Percentiles rank a stretch among this genome's conserved stretches.
Conservation (phyloP, 2,888 invertebrate genomes). For the Pheosia gnoma region DNA sequence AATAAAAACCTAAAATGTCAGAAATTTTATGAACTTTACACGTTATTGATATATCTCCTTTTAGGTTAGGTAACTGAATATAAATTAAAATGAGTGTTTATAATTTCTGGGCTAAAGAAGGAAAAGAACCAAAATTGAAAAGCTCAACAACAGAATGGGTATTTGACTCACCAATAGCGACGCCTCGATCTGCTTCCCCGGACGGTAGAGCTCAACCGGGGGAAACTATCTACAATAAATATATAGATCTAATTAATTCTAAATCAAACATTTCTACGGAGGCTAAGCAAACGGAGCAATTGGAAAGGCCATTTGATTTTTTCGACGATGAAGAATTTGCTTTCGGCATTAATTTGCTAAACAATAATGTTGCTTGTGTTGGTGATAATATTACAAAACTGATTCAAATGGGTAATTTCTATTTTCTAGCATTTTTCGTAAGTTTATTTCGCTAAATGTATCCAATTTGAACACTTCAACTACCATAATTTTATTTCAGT, state of each 20-base stretch:
- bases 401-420: slow-evolving; percentile 70
- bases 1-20: not conserved
- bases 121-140: slow-evolving; percentile 45
- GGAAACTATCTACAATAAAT: slow-evolving; percentile 65
- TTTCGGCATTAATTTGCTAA: slow-evolving; percentile 73
- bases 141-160: slow-evolving; percentile 52
- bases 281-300: slow-evolving; percentile 55
- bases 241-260: slow-evolving; percentile 66
- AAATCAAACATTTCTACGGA: slow-evolving; percentile 59
- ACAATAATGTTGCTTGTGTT: slow-evolving; percentile 77
- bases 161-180: slow-evolving; percentile 43
- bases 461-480: not conserved
- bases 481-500: not conserved
- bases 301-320: slow-evolving; percentile 72
- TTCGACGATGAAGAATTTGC: slow-evolving; percentile 76
- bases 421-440: slow-evolving; percentile 2
- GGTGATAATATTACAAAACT: slow-evolving; percentile 73
- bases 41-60: not conserved
- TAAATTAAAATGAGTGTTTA: slow-evolving; percentile 35
- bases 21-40: slow-evolving; percentile 1
- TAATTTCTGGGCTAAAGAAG: slow-evolving; percentile 49
- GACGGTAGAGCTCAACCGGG: slow-evolving; percentile 42
- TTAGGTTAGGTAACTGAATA: not conserved
- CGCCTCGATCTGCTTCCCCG: slow-evolving; percentile 57
- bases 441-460: not conserved